Evolutionary conservation across 2,797 vertebrate species (phyloP), one percentile per base, ranked within the genome.

Genomic region (Pangasius sanitwongsei): DNA sequence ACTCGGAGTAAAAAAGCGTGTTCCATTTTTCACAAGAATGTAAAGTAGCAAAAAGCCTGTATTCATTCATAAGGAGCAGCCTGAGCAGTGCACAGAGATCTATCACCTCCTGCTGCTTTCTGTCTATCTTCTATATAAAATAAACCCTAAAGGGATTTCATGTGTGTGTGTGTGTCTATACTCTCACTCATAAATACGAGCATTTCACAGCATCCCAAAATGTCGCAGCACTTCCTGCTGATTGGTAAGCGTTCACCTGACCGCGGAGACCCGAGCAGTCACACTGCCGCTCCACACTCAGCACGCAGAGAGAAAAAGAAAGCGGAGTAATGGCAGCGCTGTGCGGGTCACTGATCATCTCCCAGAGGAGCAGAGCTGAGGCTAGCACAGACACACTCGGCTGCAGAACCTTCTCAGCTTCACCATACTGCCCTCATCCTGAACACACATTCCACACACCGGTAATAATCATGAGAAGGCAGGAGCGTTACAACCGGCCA

Each of bases 201-300:
- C 31, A 57, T 57, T 34, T 80, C 53, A 80, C 50, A 55, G n/a
- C 77, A 80, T 80, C 31, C 31, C 4, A 57, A 34, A 34, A 2
- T n/a, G 2, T 11, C 53, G 20, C 18, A 57, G 55, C 31, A 59
- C 28, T 31, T 55, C 75, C 75, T 13, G 75, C 75, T 9, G 75
- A 55, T 28, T 7, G 81, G 12, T 67, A 67, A 67, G 25, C 20
- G 11, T 70, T 44, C 53, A 0, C 31, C 34, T 57, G 69, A 86
- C 31, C 69, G 18, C 41, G 69, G 13, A 86, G 85, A 6, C 69
- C 69, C 8, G 50, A 86, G 67, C 83, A 31, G 83, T 84, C 37
- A 18, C 6, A 20, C 57, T 83, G 41, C n/a, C 13, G 3, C 65
- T 25, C 28, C 48, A 55, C 63, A 3, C 7, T 3, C 41, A 31